These are phyloP conservation scores for Laspeyria flexula DNA, from an alignment of 2,888 invertebrate species.

Conservation along the genomic window DNA sequence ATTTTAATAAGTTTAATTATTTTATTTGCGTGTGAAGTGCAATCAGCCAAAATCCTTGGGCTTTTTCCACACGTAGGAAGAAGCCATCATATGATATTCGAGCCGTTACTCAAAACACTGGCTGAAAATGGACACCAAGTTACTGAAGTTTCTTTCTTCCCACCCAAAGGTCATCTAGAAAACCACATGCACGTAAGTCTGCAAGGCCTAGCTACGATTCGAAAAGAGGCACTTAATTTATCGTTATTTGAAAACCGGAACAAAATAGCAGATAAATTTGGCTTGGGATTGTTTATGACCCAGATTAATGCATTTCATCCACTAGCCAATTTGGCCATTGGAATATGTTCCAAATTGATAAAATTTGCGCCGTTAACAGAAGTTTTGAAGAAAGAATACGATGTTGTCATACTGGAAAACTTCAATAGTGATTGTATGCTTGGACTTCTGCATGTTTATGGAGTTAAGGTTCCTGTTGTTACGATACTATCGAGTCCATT, in stretches of 20 bases:
- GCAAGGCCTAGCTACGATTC: slow-evolving; percentile 66
- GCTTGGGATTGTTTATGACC: slow-evolving; percentile 55
- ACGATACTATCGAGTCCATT: slow-evolving; percentile 83
- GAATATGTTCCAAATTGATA: slow-evolving; percentile 70
- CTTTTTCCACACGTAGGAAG: slow-evolving; percentile 86
- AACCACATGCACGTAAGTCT: slow-evolving; percentile 77
- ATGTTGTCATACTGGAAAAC: slow-evolving; percentile 87
- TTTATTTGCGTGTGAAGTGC: no score
- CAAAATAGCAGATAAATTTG: slow-evolving; percentile 50
- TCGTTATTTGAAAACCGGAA: slow-evolving; percentile 55
- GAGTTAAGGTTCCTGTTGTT: slow-evolving; percentile 82
- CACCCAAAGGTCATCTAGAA: slow-evolving; percentile 73
- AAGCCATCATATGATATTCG: slow-evolving; percentile 88
- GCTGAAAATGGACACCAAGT: slow-evolving; percentile 86
- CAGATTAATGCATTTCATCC: slow-evolving; percentile 61
- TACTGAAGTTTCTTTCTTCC: slow-evolving; percentile 87
- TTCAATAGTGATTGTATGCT: slow-evolving; percentile 89
- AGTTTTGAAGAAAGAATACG: slow-evolving; percentile 81
- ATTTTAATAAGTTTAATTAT: no score
- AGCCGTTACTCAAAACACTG: slow-evolving; percentile 82
- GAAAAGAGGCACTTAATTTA: slow-evolving; percentile 69
- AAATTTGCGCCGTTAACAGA: slow-evolving; percentile 68
- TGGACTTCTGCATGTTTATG: slow-evolving; percentile 85
- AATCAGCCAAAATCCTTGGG: slow-evolving; percentile 82
- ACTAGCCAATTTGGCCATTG: slow-evolving; percentile 63